Conservation (phyloP, 2,797 vertebrate genomes). For the Coluber constrictor region DNA sequence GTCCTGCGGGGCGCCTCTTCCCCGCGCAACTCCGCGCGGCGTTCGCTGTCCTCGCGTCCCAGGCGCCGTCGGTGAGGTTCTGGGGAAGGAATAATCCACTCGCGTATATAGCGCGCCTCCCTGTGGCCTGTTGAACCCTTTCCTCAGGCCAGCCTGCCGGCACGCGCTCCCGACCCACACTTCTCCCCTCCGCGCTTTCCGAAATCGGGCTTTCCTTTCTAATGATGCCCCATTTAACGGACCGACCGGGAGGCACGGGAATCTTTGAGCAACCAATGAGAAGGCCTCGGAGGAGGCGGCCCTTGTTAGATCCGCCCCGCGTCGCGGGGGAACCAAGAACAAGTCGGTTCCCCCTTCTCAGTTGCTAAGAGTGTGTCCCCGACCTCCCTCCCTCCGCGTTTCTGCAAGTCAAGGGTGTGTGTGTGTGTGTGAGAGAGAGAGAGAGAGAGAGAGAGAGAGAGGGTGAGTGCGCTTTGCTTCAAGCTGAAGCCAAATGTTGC, state of each 20-base stretch:
- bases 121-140: not conserved
- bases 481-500: not conserved
- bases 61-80: not conserved
- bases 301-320: not conserved
- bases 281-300: not conserved
- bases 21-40: conserved; percentile 3
- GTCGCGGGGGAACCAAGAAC: not conserved
- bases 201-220: conserved; percentile 12
- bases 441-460: not conserved
- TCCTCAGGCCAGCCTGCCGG: not conserved
- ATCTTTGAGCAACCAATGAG: conserved; percentile 36
- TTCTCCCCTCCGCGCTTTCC: not conserved
- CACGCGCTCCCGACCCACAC: accelerated
- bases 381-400: not conserved
- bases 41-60: not conserved
- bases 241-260: conserved; percentile 30
- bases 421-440: too few species aligned
- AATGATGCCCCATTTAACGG: conserved; percentile 32
- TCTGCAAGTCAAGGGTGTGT: not conserved
- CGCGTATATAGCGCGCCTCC: not conserved
- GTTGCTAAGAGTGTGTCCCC: not conserved
- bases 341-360: not conserved
- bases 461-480: not conserved
- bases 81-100: not conserved
- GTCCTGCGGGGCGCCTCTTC: conserved; percentile 25